phyloP scores from a whole-genome alignment of 2,888 invertebrate genomes.

The Tenthredo notha region DNA sequence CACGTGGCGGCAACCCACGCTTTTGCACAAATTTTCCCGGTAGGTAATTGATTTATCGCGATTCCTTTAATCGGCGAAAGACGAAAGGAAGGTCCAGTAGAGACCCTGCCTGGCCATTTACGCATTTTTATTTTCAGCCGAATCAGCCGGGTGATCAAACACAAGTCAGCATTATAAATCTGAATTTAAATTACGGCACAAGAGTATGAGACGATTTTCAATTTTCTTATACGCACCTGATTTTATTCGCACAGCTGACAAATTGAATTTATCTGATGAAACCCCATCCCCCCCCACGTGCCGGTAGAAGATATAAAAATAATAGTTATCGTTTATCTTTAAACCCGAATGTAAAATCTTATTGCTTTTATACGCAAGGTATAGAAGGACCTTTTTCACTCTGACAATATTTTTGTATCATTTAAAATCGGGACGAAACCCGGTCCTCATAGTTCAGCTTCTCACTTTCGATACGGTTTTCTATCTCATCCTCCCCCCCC shows the following conservation, averaged over 20 bases:
- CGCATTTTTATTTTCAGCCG: conserved; percentile 28
- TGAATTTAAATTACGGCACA: conserved; percentile 1
- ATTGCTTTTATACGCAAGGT: background rate
- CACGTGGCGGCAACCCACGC: conserved; percentile 2
- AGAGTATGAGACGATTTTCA: background rate
- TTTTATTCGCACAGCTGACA: background rate
- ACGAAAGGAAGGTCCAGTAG: background rate
- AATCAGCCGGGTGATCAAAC: conserved; percentile 19
- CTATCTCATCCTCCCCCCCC: background rate
- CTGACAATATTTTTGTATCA: background rate
- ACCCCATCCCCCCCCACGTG: no score
- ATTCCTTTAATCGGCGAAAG: conserved; percentile 11
- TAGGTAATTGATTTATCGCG: conserved; percentile 19
- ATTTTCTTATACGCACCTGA: background rate
- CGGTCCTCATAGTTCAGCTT: background rate
- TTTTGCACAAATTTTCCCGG: background rate
- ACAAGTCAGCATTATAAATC: conserved; percentile 23
- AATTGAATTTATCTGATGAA: background rate
- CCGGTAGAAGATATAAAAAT: background rate
- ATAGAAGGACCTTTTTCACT: background rate
- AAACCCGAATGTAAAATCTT: background rate
- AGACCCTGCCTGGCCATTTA: background rate
- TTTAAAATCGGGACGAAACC: background rate
- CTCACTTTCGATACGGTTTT: background rate
- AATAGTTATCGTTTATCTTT: background rate